Conservation (phyloP, 2,113 vertebrate species). For the Vulpes ferrilata region DNA sequence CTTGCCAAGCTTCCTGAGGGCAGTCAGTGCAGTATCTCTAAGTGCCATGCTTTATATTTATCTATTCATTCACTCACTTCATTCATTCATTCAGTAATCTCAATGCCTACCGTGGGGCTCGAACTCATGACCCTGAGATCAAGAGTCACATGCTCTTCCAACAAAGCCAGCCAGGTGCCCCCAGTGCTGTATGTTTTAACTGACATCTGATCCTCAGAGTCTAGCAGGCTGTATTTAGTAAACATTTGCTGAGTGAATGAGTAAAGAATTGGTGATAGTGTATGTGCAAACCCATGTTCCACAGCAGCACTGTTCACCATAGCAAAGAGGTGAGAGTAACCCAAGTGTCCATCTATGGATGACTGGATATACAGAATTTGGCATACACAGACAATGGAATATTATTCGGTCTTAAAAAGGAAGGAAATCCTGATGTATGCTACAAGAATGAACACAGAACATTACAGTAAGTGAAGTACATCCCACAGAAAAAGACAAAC, state of each 20-base stretch:
- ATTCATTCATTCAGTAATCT: background rate
- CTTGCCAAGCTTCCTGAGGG: background rate
- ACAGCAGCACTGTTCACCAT: background rate
- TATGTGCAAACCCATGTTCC: background rate
- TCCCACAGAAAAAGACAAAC: background rate
- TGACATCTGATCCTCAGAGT: background rate
- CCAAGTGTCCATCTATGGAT: background rate
- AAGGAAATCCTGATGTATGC: background rate
- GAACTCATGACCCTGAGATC: background rate
- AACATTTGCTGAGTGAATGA: background rate
- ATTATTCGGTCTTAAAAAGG: background rate
- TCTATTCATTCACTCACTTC: background rate
- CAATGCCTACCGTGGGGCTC: background rate
- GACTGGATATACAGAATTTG: background rate
- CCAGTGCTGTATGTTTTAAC: background rate
- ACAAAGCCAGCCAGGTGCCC: background rate
- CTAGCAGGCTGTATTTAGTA: background rate
- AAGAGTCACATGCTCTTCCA: background rate
- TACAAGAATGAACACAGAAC: background rate
- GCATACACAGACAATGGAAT: background rate
- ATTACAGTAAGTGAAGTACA: background rate
- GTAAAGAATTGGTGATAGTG: background rate
- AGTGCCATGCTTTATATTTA: background rate
- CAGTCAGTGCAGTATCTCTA: background rate
- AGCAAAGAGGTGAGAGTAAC: background rate